phyloP scores from a whole-genome alignment of 2,888 invertebrate genomes.

The Pycnomerus fuliginosus region DNA sequence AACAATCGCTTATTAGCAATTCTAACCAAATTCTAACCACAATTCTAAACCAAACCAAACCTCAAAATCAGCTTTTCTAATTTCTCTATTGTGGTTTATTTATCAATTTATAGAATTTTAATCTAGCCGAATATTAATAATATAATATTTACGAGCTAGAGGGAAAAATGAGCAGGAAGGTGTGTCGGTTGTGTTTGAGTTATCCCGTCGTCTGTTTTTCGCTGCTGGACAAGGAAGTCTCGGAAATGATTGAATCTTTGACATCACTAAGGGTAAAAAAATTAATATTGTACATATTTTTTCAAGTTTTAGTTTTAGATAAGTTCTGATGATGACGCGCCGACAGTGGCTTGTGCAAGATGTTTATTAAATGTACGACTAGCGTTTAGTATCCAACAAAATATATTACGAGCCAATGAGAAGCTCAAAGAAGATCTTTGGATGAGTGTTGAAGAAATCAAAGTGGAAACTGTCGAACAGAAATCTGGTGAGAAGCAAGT shows the following conservation, averaged over 20 bases:
- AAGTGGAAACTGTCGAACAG: background rate
- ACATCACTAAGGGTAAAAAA: constrained; percentile 37
- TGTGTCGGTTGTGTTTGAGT: constrained; percentile 39
- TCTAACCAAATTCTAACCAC: too few species aligned
- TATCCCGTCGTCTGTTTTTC: constrained; percentile 32
- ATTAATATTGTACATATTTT: constrained; percentile 2
- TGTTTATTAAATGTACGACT: constrained; percentile 36
- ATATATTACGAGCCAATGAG: constrained; percentile 30
- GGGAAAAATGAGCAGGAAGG: constrained; percentile 6
- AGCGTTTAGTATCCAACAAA: constrained; percentile 36
- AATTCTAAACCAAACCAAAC: too few species aligned
- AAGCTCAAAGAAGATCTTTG: constrained; percentile 20
- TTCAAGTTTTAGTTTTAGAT: background rate
- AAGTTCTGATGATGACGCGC: constrained; percentile 10
- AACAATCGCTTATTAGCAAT: too few species aligned
- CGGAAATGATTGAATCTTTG: constrained; percentile 36
- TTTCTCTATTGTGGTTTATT: too few species aligned
- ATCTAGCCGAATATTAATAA: too few species aligned
- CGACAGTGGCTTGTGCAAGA: constrained; percentile 32
- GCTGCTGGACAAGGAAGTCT: constrained; percentile 31
- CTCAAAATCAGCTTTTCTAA: too few species aligned
- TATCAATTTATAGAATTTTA: too few species aligned
- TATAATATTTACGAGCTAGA: too few species aligned
- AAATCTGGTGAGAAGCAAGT: too few species aligned
- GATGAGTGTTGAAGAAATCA: constrained; percentile 5